Base-by-base conservation (phyloP, 2,888 invertebrate species). In the Sipha maydis region DNA sequence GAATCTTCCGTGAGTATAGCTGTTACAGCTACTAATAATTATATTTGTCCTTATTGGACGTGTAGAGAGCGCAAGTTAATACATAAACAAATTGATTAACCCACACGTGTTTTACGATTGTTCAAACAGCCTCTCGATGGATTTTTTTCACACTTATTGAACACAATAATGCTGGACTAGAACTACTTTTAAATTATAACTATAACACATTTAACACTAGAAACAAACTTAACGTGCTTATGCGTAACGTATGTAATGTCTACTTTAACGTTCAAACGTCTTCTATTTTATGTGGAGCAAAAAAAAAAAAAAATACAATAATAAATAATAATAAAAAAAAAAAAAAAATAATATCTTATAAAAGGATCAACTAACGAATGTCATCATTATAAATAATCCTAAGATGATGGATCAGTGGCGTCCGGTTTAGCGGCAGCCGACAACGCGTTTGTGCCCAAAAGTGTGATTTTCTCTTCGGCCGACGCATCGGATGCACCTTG, bases 401-500 rank as follows among this genome's bases (percentile, higher is more conserved):
- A 86, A 79, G 86, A 80, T 19, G 80, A 80, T 28, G 78, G 78
- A 31, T 86, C 73, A 38, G 56, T 38, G n/a, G 71, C 56, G 61
- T 80, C 80, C 79, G 75, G 25, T 80, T 86, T 86, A 17, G 61
- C 11, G 38, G 54, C 38, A 41, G 83, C 54, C 0, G 89, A 21
- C 8, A 48, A 25, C 4, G 76, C 21, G 31, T 89, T 89, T 56
- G 89, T 82, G 38, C 89, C 89, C 54, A 90, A 80, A 5, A 90
- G 89, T 21, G 90, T 90, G 83, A 89, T 76, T 73, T 90, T 89
- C 73, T 90, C 90, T 78, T 90, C 90, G 25, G 88, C 85, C 4
- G 89, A 88, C 5, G 85, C 73, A 3, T 89, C 80, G 3, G 86
- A 56, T 41, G 80, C 48, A 9, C 89, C 86, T 25, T 85, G 89